These are phyloP conservation scores for Leptinotarsa rubiginosa DNA, from an alignment of 2,888 invertebrate genomes.

Conservation along the genomic window DNA sequence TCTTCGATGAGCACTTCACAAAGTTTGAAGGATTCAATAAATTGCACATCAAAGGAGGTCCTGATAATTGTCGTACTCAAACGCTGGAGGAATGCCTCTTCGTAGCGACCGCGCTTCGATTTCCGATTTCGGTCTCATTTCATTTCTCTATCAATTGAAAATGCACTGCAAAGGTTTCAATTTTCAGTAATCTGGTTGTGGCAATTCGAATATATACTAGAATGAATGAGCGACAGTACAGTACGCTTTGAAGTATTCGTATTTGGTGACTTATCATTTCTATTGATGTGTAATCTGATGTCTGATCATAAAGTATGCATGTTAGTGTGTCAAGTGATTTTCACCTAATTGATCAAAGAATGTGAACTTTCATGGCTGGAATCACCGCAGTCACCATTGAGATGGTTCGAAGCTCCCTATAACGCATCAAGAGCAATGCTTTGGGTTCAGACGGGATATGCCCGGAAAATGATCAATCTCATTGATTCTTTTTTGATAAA, in stretches of 20 bases:
- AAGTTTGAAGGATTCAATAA: constrained; percentile 2
- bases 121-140: neutral
- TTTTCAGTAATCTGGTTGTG: neutral
- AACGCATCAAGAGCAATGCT: no score
- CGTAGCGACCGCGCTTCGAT: neutral
- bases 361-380: no score
- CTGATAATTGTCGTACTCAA: constrained; percentile 6
- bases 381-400: no score
- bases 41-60: constrained; percentile 11
- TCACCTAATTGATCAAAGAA: no score
- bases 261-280: no score
- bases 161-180: neutral
- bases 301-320: no score
- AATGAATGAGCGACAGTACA: neutral
- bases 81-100: neutral
- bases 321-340: no score
- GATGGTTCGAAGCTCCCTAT: no score
- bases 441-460: no score
- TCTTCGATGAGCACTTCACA: constrained; percentile 1
- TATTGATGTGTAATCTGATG: no score
- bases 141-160: neutral
- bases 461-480: no score
- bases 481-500: no score
- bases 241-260: neutral
- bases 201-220: neutral